A percentile compares a stretch with the other conserved stretches of the same genome.
Conservation (phyloP, 2,113 vertebrate species). For the Entelurus aequoreus region DNA sequence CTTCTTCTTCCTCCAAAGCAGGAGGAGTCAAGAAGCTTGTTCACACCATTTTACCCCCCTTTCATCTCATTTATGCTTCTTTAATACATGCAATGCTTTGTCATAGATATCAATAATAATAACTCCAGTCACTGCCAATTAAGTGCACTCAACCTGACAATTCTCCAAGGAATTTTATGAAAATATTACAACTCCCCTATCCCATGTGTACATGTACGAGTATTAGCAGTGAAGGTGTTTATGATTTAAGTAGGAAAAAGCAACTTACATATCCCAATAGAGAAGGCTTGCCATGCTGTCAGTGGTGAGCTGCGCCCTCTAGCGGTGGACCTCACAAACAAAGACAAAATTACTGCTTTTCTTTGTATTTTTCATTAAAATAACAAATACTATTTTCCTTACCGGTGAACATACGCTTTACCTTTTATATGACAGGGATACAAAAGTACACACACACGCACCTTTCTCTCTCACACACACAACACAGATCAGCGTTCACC, state of each 20-base stretch:
- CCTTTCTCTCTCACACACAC: background rate
- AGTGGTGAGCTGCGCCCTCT: conserved; percentile 47
- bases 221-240: background rate
- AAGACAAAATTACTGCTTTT: background rate
- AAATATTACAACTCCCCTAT: background rate
- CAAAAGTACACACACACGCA: background rate
- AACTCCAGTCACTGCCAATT: background rate
- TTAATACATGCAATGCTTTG: conserved; percentile 14
- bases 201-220: background rate
- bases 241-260: background rate
- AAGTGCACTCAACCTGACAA: no score
- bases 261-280: background rate
- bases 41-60: conserved; percentile 45
- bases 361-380: background rate
- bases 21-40: conserved; percentile 63
- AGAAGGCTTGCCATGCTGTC: background rate
- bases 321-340: conserved; percentile 18
- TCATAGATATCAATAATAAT: background rate
- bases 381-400: no score
- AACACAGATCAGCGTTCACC: conserved; percentile 32
- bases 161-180: background rate
- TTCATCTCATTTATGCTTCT: conserved; percentile 29
- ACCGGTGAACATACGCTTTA: no score
- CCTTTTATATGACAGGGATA: background rate
- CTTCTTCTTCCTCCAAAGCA: conserved; percentile 54